Evolutionary conservation across 2,113 vertebrate genomes (phyloP), one percentile per base, ranked within the genome.

Genomic region (Rhombomys opimus): DNA sequence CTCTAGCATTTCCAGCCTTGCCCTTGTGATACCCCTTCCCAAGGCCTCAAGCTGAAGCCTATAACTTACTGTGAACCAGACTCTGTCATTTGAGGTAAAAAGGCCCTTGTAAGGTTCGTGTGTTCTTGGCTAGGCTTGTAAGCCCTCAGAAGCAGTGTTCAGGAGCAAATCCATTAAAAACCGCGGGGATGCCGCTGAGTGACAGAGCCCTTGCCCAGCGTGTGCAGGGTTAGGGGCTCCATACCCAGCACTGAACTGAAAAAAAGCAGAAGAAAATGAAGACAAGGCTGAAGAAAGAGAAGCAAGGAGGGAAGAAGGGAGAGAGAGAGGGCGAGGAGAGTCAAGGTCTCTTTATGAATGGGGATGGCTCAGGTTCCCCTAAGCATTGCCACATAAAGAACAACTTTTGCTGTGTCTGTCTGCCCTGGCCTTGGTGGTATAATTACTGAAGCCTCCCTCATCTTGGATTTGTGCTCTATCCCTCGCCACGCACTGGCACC

Each of bases 361-460:
- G 35, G 0, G 13, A 2, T 9, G 35, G 14, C 11, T 70, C 30
- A 2, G 30, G 13, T 12, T 22, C 32, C 59, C 41, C 2, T 8
- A 35, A 3, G 11, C 30, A 22, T 32, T 57, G 54, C 52, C 22
- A 35, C 50, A 17, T 23, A 76, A 61, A 93, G 59, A 89, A 25
- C 27, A 72, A 35, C n/a, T 86, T 81, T 90, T 63, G 75, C 72
- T 63, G 23, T n/a, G 11, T 63, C 86, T 61, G 41, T 50, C 35
- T 94, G 70, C 80, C 73, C 61, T 87, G 84, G 50, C 75, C 88
- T 92, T n/a, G 22, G 82, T 68, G 87, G 68, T 46, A 91, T 82
- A 59, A 73, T 78, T 89, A 76, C 89, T 94, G 61, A 75, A 25
- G 32, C 38, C 9, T 0, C 25, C 57, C 12, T 77, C 12, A 8